These are phyloP conservation scores for Poeciliopsis turneri DNA, from an alignment of 2,797 vertebrate species.

Conservation along the genomic window DNA sequence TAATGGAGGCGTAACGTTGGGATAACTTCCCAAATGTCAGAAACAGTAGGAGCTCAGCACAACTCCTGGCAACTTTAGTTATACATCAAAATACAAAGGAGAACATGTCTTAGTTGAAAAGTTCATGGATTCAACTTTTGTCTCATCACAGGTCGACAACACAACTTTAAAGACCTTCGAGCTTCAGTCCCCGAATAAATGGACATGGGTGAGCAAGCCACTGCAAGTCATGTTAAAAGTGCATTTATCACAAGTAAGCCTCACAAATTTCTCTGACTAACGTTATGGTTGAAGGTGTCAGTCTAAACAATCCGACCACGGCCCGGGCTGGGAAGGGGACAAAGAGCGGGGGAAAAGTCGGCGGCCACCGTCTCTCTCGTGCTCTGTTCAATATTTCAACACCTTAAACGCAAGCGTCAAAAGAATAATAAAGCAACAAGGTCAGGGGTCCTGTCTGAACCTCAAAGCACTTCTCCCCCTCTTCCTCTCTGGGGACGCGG, in stretches of 20 bases:
- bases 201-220: slow-evolving; percentile 49
- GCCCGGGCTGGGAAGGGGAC: slow-evolving; percentile 60
- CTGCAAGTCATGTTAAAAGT: slow-evolving; percentile 57
- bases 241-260: slow-evolving; percentile 80
- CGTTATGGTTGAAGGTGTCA: slow-evolving; percentile 85
- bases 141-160: neutral
- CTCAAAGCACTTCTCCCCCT: slow-evolving; percentile 82
- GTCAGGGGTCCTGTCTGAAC: slow-evolving; percentile 85
- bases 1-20: too few relatives aligned
- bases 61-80: neutral
- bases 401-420: slow-evolving; percentile 81
- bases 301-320: slow-evolving; percentile 88
- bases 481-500: slow-evolving; percentile 81
- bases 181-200: slow-evolving; percentile 21
- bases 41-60: neutral
- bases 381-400: slow-evolving; percentile 88
- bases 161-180: slow-evolving; percentile 16
- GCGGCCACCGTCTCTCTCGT: slow-evolving; percentile 85
- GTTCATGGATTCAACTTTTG: neutral
- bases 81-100: neutral
- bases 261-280: slow-evolving; percentile 79
- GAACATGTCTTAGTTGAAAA: neutral
- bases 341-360: slow-evolving; percentile 68
- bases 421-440: slow-evolving; percentile 86
- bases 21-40: too few relatives aligned